Evolutionary conservation across 2,113 vertebrate species (phyloP), one percentile per base, ranked within the genome.

Genomic region (Lamprotornis superbus): DNA sequence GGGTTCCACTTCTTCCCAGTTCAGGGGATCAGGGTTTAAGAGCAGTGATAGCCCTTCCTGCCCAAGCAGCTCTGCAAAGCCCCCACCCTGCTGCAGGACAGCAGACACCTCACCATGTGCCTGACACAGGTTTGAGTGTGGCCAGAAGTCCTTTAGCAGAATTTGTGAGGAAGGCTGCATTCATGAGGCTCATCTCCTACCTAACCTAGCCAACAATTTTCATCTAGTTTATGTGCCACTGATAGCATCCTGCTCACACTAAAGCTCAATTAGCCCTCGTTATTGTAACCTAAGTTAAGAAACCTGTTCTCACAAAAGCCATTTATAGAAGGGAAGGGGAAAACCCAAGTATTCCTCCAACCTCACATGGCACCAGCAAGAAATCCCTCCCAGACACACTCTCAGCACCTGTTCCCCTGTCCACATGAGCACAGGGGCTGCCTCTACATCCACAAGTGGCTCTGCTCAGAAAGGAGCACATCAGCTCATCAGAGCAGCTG

Each of bases 201-300:
- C 61, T 65, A 79, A 91, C 40, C 37, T 42, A 65, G 28, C 57
- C 50, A 70, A 70, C 23, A 46, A 46, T 44, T 79, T 88, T 67
- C 31, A 46, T 82, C 33, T 27, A 28, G 25, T 49, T 68, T 59
- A 3, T 7, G 12, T n/a, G 39, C n/a, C 37, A 37, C 57, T 37
- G 59, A 30, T 14, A 52, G 37, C 44, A 83, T 73, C 55, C 35
- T 77, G 20, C 28, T 75, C 46, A 59, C 23, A 65, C 24, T 6
- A 25, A 68, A 47, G 65, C 18, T 84, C 59, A 47, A 59, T 68
- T 28, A 91, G 55, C 21, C 10, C 31, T 87, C 0, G 0, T n/a
- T 87, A 49, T n/a, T 89, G 89, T 91, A 95, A 94, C 35, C 73
- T 23, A 74, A 88, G 67, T 81, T 93, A 87, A 79, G 87, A 91